Conservation (phyloP, 1,140 invertebrate genomes). For the Pseudomyrmex gracilis region DNA sequence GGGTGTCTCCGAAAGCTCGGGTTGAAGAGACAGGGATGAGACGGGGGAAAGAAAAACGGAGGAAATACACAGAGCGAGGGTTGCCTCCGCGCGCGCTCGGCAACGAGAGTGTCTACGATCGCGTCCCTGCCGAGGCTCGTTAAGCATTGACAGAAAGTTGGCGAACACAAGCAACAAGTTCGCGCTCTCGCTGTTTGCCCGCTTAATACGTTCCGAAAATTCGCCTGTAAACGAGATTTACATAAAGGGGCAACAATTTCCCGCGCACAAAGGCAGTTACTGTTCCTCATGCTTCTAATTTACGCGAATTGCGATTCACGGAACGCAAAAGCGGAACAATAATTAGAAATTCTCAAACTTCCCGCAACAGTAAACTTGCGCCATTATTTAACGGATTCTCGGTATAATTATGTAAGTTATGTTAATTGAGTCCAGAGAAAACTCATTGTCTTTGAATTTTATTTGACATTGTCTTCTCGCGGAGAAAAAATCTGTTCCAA, state of each 20-base stretch:
- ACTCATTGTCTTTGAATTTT: too few species aligned
- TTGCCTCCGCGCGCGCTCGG: not conserved
- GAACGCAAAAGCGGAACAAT: not conserved
- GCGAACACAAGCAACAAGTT: conserved; percentile 56
- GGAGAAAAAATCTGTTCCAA: too few species aligned
- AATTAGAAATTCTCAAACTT: conserved; percentile 27
- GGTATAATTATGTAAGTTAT: not conserved
- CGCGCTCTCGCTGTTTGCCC: conserved; percentile 40
- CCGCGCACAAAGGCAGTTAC: conserved; percentile 21
- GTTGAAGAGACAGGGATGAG: conserved; percentile 21
- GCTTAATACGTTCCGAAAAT: conserved; percentile 56
- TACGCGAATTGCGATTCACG: not conserved
- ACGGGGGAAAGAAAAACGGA: conserved; percentile 18
- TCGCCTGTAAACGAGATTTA: conserved; percentile 47
- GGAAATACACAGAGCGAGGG: not conserved
- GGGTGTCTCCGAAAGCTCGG: conserved; percentile 14
- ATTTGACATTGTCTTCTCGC: too few species aligned
- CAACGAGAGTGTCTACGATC: conserved; percentile 24
- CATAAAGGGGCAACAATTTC: conserved; percentile 43
- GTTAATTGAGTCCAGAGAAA: not conserved
- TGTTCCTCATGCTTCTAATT: not conserved
- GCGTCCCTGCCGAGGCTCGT: conserved; percentile 26
- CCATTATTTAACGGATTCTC: not conserved
- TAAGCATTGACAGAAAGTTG: conserved; percentile 55
- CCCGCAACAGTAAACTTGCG: not conserved